Base-by-base conservation (phyloP, 2,113 vertebrate genomes). In the Mastomys natalensis region DNA sequence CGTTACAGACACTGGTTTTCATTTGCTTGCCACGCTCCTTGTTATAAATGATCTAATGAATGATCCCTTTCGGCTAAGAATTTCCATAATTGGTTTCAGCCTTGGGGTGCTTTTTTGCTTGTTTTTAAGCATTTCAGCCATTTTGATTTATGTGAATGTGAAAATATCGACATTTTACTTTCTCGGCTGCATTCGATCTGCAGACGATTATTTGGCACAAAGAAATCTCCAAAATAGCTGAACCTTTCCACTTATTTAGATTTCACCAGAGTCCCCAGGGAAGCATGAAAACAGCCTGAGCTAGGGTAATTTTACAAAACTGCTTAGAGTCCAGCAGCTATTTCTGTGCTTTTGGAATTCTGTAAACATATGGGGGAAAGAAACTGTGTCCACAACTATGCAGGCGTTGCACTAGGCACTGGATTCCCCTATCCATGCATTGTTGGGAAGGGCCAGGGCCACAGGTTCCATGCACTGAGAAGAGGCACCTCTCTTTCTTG, bases 191-290 rank as follows among this genome's bases (percentile, higher is more conserved):
- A 96, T 97, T 87, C 89, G 95, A 97, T 94, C 96, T 96, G 97
- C 94, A 97, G 96, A 97, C 91, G 95, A 93, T 88, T 97, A 97
- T 96, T 97, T 89, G 94, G 89, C 78, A 62, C 91, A 91, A 90
- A 93, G 91, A 96, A 86, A 96, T 97, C 95, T 98, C 96, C 82
- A 97, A 97, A 97, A 97, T 98, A 98, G 97, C 97, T 93, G 93
- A 97, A 97, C n/a, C 91, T 97, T 98, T 96, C 95, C 96, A 98
- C 95, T 95, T 97, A 97, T 97, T 98, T 98, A 98, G 96, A 97
- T 97, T 98, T 98, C 91, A 97, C 97, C 93, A 87, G 86, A 97
- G 94, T 98, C 96, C 98, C 97, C 64, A 96, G 96, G 97, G 96
- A 91, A 96, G 94, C 95, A 97, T 86, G 96, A 98, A 98, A 98